Percentiles rank a stretch among this genome's conserved stretches.
These are phyloP conservation scores for Notechis scutatus DNA, from an alignment of 2,113 vertebrate genomes.

Conservation along the genomic window DNA sequence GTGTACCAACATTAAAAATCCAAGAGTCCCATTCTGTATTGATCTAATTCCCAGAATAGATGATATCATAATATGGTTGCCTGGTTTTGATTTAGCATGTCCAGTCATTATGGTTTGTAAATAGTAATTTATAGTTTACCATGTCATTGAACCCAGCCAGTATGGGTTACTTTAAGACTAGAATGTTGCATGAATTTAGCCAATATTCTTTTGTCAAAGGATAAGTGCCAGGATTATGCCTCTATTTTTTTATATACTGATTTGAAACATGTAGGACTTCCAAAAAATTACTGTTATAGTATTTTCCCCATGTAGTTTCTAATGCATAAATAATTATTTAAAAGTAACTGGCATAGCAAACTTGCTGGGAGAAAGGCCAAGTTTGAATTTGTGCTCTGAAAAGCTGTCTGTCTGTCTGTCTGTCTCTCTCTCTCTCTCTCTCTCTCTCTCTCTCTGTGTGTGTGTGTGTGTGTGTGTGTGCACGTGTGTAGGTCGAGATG, in stretches of 20 bases:
- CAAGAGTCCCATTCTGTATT: not conserved
- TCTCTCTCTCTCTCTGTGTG: not conserved
- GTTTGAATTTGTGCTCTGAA: not conserved
- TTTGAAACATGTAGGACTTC: not conserved
- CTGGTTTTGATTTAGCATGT: not conserved
- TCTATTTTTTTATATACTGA: not conserved
- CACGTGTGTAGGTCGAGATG: not conserved
- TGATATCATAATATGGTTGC: not conserved
- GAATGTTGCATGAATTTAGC: not conserved
- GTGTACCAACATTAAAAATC: not conserved
- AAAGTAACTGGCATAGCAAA: not conserved
- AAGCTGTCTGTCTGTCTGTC: too few species aligned
- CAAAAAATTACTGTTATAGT: not conserved
- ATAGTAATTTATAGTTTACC: not conserved
- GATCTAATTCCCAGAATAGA: not conserved
- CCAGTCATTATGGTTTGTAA: not conserved
- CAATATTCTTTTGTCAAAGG: not conserved
- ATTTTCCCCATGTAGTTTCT: not conserved
- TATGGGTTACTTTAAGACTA: not conserved
- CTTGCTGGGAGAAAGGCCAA: not conserved
- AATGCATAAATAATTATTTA: not conserved
- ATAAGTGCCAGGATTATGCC: not conserved
- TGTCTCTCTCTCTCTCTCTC: too few species aligned
- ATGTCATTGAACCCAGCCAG: not conserved
- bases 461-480: too few species aligned